Base-by-base conservation (phyloP, 2,888 invertebrate species). In the Lochmaea capreae region DNA sequence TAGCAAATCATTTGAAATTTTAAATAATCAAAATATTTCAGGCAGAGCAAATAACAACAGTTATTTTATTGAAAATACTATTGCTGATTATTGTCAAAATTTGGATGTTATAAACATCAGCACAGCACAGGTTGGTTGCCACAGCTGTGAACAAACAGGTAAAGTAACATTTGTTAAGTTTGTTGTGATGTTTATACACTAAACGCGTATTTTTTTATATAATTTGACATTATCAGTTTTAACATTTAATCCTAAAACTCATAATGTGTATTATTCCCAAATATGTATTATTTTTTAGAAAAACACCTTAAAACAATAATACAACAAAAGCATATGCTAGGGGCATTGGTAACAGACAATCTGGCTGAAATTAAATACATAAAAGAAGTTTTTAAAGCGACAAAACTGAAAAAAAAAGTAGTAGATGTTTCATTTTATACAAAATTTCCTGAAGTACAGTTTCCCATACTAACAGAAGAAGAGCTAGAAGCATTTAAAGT, bases 401-500 rank as follows among this genome's bases (percentile, higher is more conserved):
- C 49, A 49, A 49, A 49, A 49, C 49, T 49, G 49, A 12, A 49
- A 49, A n/a, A 49, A 49, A 49, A 49, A 49, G 14, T 12, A n/a
- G n/a, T n/a, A 14, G 49, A 49, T 49, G 9, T 49, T 8, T 49
- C 9, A 14, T 49, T 49, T 49, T 14, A 14, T 49, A 49, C 49
- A 49, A 49, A 49, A 49, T 49, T 49, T 49, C 49, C 49, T 5
- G 49, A 49, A 49, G 14, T 49, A 49, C 49, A 49, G 14, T 49
- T 49, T 49, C 49, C 49, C 14, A 49, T 49, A 49, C 1, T 12
- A 49, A 49, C 49, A 12, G 49, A 49, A 49, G 49, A 49, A 49
- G 49, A 49, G 49, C 49, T 49, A 49, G 49, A 49, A 49, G 49
- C 49, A n/a, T n/a, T n/a, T n/a, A n/a, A n/a, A n/a, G n/a, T n/a